These are phyloP conservation scores for Gisinianus flammeolus DNA, from an alignment of 2,888 invertebrate genomes.

Conservation along the genomic window DNA sequence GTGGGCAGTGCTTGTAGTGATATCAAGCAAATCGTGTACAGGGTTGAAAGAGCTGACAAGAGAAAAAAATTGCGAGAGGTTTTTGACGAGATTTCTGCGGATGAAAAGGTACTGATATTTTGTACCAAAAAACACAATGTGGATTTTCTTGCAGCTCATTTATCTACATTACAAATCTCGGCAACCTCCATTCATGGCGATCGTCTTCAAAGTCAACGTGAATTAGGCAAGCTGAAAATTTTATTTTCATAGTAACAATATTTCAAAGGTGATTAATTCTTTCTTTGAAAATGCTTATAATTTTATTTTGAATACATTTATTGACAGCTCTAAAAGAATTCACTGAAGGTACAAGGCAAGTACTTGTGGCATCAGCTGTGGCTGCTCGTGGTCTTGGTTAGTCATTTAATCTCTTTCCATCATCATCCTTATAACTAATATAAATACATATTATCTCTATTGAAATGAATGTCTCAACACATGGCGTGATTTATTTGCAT, in stretches of 20 bases:
- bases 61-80: constrained; percentile 74
- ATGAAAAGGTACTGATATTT: constrained; percentile 74
- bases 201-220: constrained; percentile 66
- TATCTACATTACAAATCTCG: constrained; percentile 60
- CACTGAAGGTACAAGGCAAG: constrained; percentile 74
- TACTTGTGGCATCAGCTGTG: constrained; percentile 93
- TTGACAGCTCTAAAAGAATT: constrained; percentile 83
- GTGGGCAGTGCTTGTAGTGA: constrained; percentile 92
- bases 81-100: constrained; percentile 65
- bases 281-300: too few relatives aligned
- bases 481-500: constrained; percentile 9
- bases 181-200: constrained; percentile 72
- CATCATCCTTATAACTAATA: constrained; percentile 59
- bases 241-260: too few relatives aligned
- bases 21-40: constrained; percentile 79
- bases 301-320: too few relatives aligned
- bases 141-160: constrained; percentile 68
- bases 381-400: constrained; percentile 87
- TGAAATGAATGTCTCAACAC: background rate
- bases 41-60: constrained; percentile 76
- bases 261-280: too few relatives aligned
- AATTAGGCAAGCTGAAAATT: too few relatives aligned
- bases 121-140: constrained; percentile 82
- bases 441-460: background rate
- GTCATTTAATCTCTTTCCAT: constrained; percentile 64